Conservation (phyloP, 2,797 vertebrate genomes). For the Enteromius fasciolatus region DNA sequence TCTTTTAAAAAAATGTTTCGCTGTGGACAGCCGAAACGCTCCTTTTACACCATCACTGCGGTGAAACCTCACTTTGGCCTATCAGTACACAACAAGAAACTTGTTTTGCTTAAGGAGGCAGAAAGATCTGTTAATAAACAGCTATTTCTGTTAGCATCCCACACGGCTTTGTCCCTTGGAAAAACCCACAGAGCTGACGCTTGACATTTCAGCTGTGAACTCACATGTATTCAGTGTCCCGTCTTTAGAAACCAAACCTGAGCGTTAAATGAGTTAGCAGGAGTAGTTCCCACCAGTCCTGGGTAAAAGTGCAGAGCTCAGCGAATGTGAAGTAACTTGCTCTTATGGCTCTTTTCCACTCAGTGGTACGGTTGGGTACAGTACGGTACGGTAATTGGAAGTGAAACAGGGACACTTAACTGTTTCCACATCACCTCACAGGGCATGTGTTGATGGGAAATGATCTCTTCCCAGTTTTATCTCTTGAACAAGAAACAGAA, state of each 20-base stretch:
- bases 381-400: conserved; percentile 11
- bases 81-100: neutral
- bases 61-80: neutral
- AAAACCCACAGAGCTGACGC: neutral
- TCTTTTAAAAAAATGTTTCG: neutral
- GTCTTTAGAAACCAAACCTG: conserved; percentile 37
- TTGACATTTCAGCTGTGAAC: neutral
- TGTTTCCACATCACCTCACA: neutral
- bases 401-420: neutral
- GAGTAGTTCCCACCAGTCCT: conserved; percentile 2
- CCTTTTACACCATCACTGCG: neutral
- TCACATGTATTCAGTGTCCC: neutral
- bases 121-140: neutral
- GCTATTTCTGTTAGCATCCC: conserved; percentile 15
- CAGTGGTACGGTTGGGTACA: too few species aligned
- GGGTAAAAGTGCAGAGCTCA: conserved; percentile 56
- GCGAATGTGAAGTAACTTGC: conserved; percentile 51
- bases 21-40: neutral
- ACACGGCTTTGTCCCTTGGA: neutral
- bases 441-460: neutral
- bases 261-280: conserved; percentile 27
- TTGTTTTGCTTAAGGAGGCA: neutral
- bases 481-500: conserved; percentile 20
- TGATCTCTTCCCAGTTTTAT: conserved; percentile 1
- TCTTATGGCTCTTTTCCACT: conserved; percentile 11